Conservation (phyloP, 2,113 vertebrate species). For the Bufo gargarizans region DNA sequence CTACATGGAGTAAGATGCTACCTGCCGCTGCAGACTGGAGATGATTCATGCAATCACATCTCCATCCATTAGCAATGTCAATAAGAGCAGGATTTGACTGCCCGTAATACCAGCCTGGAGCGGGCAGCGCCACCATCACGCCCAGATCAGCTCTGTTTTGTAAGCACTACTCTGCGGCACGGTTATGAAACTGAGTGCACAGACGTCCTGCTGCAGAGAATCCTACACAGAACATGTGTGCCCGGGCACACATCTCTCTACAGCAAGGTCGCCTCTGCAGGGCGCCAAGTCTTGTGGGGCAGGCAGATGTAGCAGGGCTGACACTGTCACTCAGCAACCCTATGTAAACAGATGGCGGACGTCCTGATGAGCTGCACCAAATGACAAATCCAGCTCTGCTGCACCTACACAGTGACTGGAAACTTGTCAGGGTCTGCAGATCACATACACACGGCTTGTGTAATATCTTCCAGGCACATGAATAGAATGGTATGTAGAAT, state of each 20-base stretch:
- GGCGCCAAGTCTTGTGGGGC: no score
- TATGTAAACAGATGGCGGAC: background rate
- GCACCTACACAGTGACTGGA: background rate
- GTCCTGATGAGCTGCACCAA: background rate
- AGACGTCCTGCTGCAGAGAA: background rate
- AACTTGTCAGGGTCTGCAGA: background rate
- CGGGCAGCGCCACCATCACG: background rate
- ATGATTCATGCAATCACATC: conserved; percentile 21
- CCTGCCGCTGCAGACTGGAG: background rate
- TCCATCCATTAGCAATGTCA: conserved; percentile 34
- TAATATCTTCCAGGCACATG: no score
- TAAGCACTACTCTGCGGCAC: conserved; percentile 46
- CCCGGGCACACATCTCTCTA: background rate
- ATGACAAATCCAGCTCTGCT: background rate
- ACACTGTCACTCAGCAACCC: background rate
- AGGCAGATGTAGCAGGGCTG: background rate
- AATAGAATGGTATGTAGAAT: no score
- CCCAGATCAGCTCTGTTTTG: conserved; percentile 19
- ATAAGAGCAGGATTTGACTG: background rate
- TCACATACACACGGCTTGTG: no score
- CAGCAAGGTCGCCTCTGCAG: no score
- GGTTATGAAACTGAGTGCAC: conserved; percentile 64
- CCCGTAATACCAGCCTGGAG: background rate
- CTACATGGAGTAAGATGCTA: background rate
- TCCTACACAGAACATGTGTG: background rate